These are phyloP conservation scores for Python bivittatus DNA, from an alignment of 2,113 vertebrate species.

Conservation along the genomic window DNA sequence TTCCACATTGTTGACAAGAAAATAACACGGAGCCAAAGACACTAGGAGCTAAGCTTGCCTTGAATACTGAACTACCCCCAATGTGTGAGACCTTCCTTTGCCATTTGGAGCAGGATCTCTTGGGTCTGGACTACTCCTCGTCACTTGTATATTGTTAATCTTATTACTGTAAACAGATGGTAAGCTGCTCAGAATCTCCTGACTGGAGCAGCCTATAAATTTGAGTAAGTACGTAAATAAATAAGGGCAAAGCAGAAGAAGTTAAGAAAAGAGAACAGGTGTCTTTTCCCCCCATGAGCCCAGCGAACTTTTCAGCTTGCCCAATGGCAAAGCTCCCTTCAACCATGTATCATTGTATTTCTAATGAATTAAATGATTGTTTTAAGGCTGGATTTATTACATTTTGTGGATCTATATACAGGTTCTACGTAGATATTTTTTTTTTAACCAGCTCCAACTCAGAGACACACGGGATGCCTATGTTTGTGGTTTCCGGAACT, in stretches of 20 bases:
- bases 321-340: not conserved
- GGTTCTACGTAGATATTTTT: not conserved
- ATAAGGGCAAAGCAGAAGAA: not conserved
- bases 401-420: not conserved
- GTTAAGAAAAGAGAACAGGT: not conserved
- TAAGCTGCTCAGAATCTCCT: not conserved
- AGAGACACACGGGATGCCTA: not conserved
- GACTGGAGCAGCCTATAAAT: not conserved
- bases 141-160: not conserved
- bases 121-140: not conserved
- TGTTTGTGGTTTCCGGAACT: not conserved
- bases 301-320: not conserved
- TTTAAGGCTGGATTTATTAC: not conserved
- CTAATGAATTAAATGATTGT: not conserved
- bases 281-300: not conserved
- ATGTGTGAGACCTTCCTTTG: not conserved
- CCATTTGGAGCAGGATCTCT: not conserved
- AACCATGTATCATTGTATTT: not conserved
- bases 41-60: not conserved
- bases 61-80: not conserved
- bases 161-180: not conserved
- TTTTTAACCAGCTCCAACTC: not conserved
- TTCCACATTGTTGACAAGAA: not conserved
- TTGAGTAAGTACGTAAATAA: not conserved
- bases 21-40: not conserved